A percentile compares a stretch with the other conserved stretches of the same genome.
phyloP scores from a whole-genome alignment of 2,888 invertebrate genomes.

The Arrhopalites spinosus region DNA sequence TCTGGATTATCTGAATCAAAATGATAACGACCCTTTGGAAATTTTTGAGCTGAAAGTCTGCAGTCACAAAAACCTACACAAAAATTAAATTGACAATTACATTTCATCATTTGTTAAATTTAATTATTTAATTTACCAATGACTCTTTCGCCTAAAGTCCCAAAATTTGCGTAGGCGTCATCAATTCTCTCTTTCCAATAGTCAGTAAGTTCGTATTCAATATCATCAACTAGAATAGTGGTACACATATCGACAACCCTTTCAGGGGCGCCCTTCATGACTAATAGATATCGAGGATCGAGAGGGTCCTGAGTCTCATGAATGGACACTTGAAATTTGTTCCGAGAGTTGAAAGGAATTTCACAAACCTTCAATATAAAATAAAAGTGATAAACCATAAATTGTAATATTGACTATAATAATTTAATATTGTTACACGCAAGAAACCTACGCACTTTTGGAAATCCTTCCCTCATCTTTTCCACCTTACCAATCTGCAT shows the following conservation, averaged over 20 bases:
- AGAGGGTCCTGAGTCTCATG: constrained; percentile 60
- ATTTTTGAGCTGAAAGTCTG: constrained; percentile 75
- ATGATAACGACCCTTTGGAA: constrained; percentile 62
- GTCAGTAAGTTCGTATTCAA: constrained; percentile 63
- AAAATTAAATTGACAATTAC: neutral
- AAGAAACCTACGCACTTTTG: no score
- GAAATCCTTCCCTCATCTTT: constrained; percentile 65
- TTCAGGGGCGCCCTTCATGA: constrained; percentile 78
- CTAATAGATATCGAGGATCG: constrained; percentile 65
- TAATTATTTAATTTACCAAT: constrained; percentile 60
- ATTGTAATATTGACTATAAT: no score
- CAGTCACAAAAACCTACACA: constrained; percentile 85
- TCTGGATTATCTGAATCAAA: constrained; percentile 69
- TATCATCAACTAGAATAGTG: constrained; percentile 64
- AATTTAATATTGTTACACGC: no score
- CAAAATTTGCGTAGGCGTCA: constrained; percentile 74
- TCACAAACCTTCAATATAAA: no score
- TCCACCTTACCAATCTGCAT: constrained; percentile 80
- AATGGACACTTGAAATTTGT: constrained; percentile 54
- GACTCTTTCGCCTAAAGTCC: constrained; percentile 84
- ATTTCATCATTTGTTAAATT: neutral
- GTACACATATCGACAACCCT: constrained; percentile 70
- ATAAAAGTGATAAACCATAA: no score
- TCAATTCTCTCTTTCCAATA: constrained; percentile 65
- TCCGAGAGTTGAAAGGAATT: constrained; percentile 52